Evolutionary conservation across 2,113 vertebrate genomes (phyloP).

Genomic region (Alces alces): DNA sequence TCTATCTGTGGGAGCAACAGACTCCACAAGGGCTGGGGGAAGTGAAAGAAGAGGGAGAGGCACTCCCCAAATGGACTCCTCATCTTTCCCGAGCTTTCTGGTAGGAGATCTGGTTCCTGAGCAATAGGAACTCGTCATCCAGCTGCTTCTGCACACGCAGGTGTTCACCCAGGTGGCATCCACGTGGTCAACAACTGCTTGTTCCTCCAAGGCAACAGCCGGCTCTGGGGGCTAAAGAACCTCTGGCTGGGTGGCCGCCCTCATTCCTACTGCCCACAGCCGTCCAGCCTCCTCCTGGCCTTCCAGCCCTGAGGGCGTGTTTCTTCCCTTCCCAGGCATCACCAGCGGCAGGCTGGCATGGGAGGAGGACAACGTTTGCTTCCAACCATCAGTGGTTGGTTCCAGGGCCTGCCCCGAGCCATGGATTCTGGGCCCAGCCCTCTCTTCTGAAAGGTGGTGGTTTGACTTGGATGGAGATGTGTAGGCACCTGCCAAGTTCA

Average conservation of each 20-base stretch:
- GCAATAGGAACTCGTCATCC: not conserved
- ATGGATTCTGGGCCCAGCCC: not conserved
- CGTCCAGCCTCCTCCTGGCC: accelerated
- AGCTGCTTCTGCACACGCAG: not conserved
- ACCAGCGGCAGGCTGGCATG: not conserved
- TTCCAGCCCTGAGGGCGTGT: not conserved
- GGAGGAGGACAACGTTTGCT: not conserved
- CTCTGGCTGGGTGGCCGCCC: not conserved
- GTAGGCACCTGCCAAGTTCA: conserved; percentile 78
- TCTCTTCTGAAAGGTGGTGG: conserved; percentile 70
- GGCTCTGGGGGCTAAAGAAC: not conserved
- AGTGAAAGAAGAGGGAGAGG: not conserved
- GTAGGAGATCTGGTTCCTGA: not conserved
- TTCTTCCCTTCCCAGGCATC: not conserved
- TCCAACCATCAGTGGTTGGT: not conserved
- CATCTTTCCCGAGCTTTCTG: not conserved
- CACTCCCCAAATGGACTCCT: not conserved
- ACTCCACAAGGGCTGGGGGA: not conserved
- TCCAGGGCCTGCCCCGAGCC: not conserved
- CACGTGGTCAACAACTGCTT: accelerated
- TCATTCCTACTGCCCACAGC: not conserved
- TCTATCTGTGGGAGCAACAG: not conserved
- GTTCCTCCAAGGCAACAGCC: not conserved
- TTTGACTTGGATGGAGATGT: conserved; percentile 69
- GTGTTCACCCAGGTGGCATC: not conserved